Percentiles rank a stretch among this genome's conserved stretches.
Conservation (phyloP, 2,113 vertebrate genomes). For the Rhizomys pruinosus region DNA sequence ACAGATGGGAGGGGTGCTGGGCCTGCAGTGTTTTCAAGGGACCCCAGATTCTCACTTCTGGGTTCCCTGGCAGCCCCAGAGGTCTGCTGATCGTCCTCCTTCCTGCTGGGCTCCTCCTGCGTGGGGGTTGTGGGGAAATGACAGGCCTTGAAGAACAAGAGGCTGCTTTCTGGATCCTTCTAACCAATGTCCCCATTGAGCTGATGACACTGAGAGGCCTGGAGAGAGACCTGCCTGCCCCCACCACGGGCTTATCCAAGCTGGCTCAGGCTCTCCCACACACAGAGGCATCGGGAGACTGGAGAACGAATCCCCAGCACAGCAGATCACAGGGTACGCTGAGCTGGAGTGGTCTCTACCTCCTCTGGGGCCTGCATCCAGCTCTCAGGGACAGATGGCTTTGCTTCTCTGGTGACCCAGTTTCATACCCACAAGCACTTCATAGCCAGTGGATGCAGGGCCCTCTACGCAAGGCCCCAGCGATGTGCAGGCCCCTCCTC, state of each 20-base stretch:
- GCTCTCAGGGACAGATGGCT: not conserved
- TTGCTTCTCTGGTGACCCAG: not conserved
- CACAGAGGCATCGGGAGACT: too few relatives aligned
- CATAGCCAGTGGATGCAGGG: too few relatives aligned
- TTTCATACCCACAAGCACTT: not conserved
- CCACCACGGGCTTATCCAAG: not conserved
- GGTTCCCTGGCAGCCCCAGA: not conserved
- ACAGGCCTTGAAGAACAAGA: not conserved
- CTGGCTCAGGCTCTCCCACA: not conserved
- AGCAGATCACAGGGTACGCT: not conserved
- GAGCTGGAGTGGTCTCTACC: not conserved
- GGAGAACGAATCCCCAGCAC: too few relatives aligned
- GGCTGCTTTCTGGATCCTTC: not conserved
- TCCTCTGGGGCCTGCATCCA: not conserved
- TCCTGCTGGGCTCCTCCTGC: not conserved
- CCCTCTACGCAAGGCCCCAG: not conserved
- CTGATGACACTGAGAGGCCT: not conserved
- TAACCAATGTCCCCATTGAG: not conserved
- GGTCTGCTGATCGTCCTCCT: not conserved
- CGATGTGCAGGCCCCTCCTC: not conserved
- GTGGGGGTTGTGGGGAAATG: not conserved
- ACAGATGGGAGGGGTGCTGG: slow-evolving; percentile 58
- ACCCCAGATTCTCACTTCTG: slow-evolving; percentile 18
- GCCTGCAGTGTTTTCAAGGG: not conserved
- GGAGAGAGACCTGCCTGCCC: not conserved